phyloP scores from a whole-genome alignment of 2,797 vertebrate genomes.

The Sylvilagus floridanus region DNA sequence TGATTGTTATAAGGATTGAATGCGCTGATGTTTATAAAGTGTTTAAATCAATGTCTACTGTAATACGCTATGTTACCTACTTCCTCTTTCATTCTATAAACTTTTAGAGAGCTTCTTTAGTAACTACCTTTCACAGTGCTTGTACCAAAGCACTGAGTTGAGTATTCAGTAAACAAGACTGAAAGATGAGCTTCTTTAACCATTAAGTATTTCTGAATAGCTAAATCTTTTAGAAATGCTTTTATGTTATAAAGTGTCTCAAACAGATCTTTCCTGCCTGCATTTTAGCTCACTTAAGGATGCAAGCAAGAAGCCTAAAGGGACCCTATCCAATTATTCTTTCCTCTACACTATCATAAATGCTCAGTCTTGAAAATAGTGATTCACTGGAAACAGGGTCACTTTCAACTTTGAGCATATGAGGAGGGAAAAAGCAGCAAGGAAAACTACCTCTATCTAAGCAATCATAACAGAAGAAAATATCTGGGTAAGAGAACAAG shows the following conservation, averaged over 20 bases:
- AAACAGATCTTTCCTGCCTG: constrained; percentile 14
- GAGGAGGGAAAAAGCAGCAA: neutral
- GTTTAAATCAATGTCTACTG: neutral
- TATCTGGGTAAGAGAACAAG: neutral
- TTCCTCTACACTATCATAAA: constrained; percentile 6
- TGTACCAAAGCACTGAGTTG: neutral
- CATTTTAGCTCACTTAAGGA: constrained; percentile 19
- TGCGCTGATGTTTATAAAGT: neutral
- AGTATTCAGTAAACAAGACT: neutral
- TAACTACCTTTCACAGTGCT: neutral
- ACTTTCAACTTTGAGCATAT: constrained; percentile 18
- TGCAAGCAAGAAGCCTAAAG: constrained; percentile 12
- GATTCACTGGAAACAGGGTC: neutral
- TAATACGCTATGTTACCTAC: neutral
- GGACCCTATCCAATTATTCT: neutral
- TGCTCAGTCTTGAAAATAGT: constrained; percentile 19
- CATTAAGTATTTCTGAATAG: neutral
- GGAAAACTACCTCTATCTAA: neutral
- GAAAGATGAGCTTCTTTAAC: constrained; percentile 5
- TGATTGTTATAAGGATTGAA: neutral
- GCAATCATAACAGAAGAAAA: neutral
- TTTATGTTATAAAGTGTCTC: constrained; percentile 48
- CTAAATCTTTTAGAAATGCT: constrained; percentile 29
- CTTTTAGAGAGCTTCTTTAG: neutral
- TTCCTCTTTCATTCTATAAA: neutral